These are phyloP conservation scores for Dynastes grantii DNA, from an alignment of 2,888 invertebrate genomes.

Conservation along the genomic window DNA sequence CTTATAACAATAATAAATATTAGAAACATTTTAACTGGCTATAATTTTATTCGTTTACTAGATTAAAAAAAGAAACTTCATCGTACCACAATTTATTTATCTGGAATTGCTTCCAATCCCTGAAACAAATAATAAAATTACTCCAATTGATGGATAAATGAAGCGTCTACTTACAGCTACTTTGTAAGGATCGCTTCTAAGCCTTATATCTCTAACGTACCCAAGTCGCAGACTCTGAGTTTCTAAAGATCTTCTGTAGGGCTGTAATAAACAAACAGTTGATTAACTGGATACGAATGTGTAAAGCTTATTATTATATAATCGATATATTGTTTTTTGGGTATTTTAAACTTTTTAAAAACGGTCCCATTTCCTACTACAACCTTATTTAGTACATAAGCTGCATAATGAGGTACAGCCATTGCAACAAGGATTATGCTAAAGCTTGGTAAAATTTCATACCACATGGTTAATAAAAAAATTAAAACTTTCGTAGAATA, in stretches of 20 bases:
- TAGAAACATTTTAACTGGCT: no score
- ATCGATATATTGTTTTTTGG: no score
- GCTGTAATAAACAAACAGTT: slow-evolving; percentile 47
- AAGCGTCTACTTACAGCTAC: slow-evolving; percentile 66
- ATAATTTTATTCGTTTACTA: no score
- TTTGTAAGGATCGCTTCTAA: slow-evolving; percentile 77
- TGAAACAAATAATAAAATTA: slow-evolving; percentile 67
- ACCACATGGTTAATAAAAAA: slow-evolving; percentile 76
- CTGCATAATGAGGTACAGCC: slow-evolving; percentile 76
- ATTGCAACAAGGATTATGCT: slow-evolving; percentile 76
- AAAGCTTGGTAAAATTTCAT: slow-evolving; percentile 80
- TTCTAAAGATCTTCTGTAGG: slow-evolving; percentile 73
- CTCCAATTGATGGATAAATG: background rate
- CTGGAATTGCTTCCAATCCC: slow-evolving; percentile 76
- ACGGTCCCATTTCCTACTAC: slow-evolving; percentile 72
- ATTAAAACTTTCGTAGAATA: background rate
- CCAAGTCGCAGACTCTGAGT: slow-evolving; percentile 72
- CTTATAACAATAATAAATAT: no score
- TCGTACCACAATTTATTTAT: slow-evolving; percentile 59
- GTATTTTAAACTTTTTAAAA: no score
- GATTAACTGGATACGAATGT: slow-evolving; percentile 49
- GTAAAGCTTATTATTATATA: no score
- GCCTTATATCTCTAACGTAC: slow-evolving; percentile 77
- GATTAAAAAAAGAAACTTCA: no score
- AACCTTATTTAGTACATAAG: slow-evolving; percentile 77